Evolutionary conservation across 2,113 vertebrate species (phyloP).

Genomic region (cattle (Bos taurus)): ARS-UCD2.0 NC_037337.1:98479501-98480000

Average conservation of each 20-base stretch:
- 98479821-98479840: neutral
- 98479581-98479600: neutral
- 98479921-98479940: neutral
- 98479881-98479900: neutral
- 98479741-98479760: neutral
- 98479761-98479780: neutral
- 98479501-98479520: neutral
- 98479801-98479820: neutral
- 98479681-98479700: neutral
- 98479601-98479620: neutral
- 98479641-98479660: neutral
- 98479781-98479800: neutral
- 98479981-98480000: constrained; percentile 10
- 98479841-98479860: neutral
- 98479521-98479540: neutral
- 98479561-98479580: neutral
- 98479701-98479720: neutral
- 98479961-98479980: neutral
- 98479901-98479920: neutral
- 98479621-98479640: neutral
- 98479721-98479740: neutral
- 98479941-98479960: neutral
- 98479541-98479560: neutral
- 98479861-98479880: neutral
- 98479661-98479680: neutral